Evolutionary conservation across 2,113 vertebrate species (phyloP), one percentile per base, ranked within the genome.

Genomic region (Triplophysa siluroides): DNA sequence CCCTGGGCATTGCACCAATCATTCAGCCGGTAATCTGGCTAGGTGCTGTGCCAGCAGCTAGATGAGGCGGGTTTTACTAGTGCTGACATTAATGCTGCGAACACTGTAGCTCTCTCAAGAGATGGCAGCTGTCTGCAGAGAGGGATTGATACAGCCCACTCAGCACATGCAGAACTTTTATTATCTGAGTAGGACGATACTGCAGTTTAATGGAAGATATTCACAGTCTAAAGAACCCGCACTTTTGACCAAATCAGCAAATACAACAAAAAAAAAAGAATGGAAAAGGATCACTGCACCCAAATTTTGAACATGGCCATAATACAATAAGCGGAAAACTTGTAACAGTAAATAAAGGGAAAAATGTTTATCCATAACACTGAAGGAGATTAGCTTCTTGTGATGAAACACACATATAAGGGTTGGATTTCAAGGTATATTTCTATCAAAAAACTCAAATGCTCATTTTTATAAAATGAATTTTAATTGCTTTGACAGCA

Each of bases 1-100:
- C 83, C 86, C 85, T 88, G 89, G 90, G 89, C 61, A 87, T 89
- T 76, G 86, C 88, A 83, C 21, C 79, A 85, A 87, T 84, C 86
- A 90, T 91, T 91, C 88, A 90, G 87, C 88, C 87, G 88, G 89
- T 92, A 92, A 91, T 92, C 91, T 89, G 88, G 60, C 66, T 80
- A 50, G 86, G 85, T 87, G 87, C 85, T 83, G 82, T 85, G 83
- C 87, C 87, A 90, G 90, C 88, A 88, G 86, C 86, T 66, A 86
- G 65, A 83, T 83, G 85, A 89, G 81, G 83, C 83, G 83, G 85
- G 86, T 90, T 86, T 89, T 89, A 64, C 67, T 85, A 85, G 86
- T 89, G 88, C 92, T 91, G 90, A 90, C 87, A 86, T 85, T 84
- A 89, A 74, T 56, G 76, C 77, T 76, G 80, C 77, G 85, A 64